Evolutionary conservation across 2,113 vertebrate species (phyloP).

Genomic region (Catharus bicknelli): DNA sequence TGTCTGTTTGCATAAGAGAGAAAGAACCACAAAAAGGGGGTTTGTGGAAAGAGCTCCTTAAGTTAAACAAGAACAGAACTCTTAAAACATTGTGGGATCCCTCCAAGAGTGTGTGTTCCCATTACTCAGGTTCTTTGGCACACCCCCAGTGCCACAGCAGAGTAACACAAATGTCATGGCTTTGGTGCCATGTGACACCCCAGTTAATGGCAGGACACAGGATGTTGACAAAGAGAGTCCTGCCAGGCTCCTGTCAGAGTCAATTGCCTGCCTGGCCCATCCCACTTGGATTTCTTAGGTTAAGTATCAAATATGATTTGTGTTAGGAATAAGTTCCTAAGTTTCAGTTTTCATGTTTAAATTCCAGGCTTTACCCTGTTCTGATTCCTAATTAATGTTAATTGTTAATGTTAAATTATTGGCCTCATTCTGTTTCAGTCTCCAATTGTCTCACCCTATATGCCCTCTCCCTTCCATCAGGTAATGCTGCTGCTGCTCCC

Average conservation of each 20-base stretch:
- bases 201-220: neutral
- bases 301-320: neutral
- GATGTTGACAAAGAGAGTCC: neutral
- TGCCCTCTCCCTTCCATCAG: too few relatives aligned
- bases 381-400: too few relatives aligned
- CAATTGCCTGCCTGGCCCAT: neutral
- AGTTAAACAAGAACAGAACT: neutral
- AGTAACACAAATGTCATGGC: rapidly evolving
- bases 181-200: neutral
- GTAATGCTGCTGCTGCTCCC: too few relatives aligned
- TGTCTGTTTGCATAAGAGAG: neutral
- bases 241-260: neutral
- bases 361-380: too few relatives aligned
- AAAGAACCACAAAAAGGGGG: neutral
- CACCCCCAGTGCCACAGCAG: neutral
- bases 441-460: too few relatives aligned
- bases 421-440: too few relatives aligned
- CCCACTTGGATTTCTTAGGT: neutral
- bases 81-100: neutral
- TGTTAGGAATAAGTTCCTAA: too few relatives aligned
- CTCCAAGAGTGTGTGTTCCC: rapidly evolving
- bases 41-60: neutral
- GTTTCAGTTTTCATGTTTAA: too few relatives aligned
- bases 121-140: neutral
- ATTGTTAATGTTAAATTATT: too few relatives aligned